Evolutionary conservation across 1,140 invertebrate species (phyloP).

Genomic region (Venturia canescens): DNA sequence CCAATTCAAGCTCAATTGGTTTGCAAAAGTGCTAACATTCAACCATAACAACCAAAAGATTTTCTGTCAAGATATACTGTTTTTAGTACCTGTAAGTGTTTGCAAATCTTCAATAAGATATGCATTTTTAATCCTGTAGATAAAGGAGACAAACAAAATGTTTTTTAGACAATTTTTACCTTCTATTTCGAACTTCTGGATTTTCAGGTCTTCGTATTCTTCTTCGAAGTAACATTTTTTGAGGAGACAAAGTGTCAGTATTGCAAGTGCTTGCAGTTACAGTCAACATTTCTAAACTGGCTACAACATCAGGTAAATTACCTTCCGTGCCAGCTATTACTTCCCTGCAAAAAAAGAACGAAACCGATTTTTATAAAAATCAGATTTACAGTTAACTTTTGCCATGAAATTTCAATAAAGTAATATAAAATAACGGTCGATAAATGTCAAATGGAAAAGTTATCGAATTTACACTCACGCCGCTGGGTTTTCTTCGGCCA

Average conservation of each 20-base stretch:
- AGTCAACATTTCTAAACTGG: slow-evolving; percentile 67
- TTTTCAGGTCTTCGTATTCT: slow-evolving; percentile 51
- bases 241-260: background rate
- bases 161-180: too few relatives aligned
- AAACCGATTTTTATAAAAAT: background rate
- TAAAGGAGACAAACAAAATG: too few relatives aligned
- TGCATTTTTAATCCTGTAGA: too few relatives aligned
- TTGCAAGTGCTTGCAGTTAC: slow-evolving; percentile 53
- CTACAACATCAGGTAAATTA: slow-evolving; percentile 68
- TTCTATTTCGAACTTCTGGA: slow-evolving; percentile 62
- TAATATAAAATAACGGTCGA: background rate
- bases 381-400: too few relatives aligned
- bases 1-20: too few relatives aligned
- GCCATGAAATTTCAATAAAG: background rate
- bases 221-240: slow-evolving; percentile 57
- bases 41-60: too few relatives aligned
- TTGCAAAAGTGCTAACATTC: too few relatives aligned
- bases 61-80: too few relatives aligned
- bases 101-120: too few relatives aligned
- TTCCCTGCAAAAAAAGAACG: slow-evolving; percentile 43
- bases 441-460: background rate
- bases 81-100: too few relatives aligned
- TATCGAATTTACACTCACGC: background rate
- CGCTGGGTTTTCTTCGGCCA: background rate
- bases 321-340: slow-evolving; percentile 49